Evolutionary conservation across 2,113 vertebrate species (phyloP).

Genomic region (Lampris megalopsis): DNA sequence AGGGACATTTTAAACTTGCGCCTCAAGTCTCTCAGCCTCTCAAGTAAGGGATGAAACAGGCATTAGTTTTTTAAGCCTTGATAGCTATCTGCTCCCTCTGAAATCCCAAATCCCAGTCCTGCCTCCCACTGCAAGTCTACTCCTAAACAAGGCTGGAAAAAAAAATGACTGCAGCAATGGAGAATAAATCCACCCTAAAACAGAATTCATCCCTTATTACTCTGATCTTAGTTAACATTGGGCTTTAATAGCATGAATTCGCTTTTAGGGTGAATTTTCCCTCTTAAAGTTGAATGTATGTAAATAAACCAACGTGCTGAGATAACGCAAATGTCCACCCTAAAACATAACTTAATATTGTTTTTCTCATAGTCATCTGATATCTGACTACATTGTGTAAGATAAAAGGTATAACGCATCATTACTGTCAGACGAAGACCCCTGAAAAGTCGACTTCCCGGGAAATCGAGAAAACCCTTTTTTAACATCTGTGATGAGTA

Average conservation of each 20-base stretch:
- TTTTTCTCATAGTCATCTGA: not conserved
- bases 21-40: conserved; percentile 46
- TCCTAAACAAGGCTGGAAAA: conserved; percentile 11
- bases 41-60: conserved; percentile 38
- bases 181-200: conserved; percentile 2
- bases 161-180: not conserved
- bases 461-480: not conserved
- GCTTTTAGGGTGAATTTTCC: no score
- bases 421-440: conserved; percentile 11
- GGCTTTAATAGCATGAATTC: no score
- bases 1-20: conserved; percentile 48
- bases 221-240: no score
- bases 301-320: no score
- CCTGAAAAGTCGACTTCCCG: not conserved
- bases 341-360: not conserved
- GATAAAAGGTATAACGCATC: conserved; percentile 7
- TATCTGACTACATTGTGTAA: conserved; percentile 10
- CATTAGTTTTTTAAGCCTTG: not conserved
- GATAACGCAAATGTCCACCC: not conserved
- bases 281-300: no score
- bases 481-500: conserved; percentile 3
- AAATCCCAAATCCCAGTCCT: conserved; percentile 18
- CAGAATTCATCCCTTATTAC: not conserved
- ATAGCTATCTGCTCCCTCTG: not conserved
- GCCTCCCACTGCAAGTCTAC: conserved; percentile 10